Base-by-base conservation (phyloP, 1,140 invertebrate genomes). In the Phthorimaea operculella region DNA sequence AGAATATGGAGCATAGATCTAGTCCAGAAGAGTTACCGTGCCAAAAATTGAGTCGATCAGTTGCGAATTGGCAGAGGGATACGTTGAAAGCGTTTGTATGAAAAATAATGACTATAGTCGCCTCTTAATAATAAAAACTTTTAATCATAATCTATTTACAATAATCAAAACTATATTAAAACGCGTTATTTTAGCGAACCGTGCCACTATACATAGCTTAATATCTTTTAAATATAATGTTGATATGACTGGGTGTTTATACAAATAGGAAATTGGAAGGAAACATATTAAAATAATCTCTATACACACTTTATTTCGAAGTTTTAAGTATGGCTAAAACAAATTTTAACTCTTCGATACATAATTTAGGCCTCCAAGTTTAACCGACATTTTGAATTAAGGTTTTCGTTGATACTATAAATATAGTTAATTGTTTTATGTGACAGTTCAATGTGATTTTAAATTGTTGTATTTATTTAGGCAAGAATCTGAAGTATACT, bases 121-220 rank as follows among this genome's bases (percentile, higher is more conserved):
- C n/a, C n/a, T n/a, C n/a, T n/a, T n/a, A n/a, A n/a, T 80, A 83
- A 79, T 74, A 70, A 80, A 77, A 75, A 73, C 57, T 71, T 69
- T 76, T 76, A 73, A 62, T 18, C 44, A 53, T 39, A 55, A 45
- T 56, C 67, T 74, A 74, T 76, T 55, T 74, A 74, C 71, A 72
- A 63, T 66, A 47, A 55, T 63, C 65, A 54, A 63, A 60, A 64
- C 61, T 74, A 72, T 71, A 63, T 65, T 70, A 67, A 52, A 52
- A 42, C 51, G 17, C 47, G 14, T 57, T 59, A 60, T 51, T 62
- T 64, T 66, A 63, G 65, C 57, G 58, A 63, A 59, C 57, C 44
- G 36, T 36, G 44, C 64, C 62, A 65, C 62, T 66, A 66, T 66
- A 64, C 59, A 59, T 68, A 66, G 55, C 58, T 62, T 71, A 68